These are phyloP conservation scores for Siphlonurus alternatus DNA, from an alignment of 2,888 invertebrate species.

Conservation along the genomic window DNA sequence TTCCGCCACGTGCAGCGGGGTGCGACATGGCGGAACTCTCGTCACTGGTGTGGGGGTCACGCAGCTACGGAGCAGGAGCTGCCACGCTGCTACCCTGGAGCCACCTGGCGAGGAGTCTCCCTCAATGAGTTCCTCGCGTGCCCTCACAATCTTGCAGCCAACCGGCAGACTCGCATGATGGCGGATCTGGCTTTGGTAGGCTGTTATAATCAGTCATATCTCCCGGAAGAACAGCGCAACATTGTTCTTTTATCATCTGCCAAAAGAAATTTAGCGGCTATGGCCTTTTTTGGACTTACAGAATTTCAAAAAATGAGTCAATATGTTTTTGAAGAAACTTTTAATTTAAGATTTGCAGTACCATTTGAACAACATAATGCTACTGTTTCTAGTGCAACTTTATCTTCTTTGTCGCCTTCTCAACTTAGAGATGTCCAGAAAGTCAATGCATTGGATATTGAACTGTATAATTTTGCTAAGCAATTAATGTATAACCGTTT, in stretches of 20 bases:
- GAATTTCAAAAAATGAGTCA: conserved; percentile 88
- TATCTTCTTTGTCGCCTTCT: conserved; percentile 54
- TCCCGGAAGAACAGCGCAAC: conserved; percentile 55
- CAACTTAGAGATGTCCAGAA: conserved; percentile 59
- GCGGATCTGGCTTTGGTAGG: conserved; percentile 88
- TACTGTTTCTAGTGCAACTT: conserved; percentile 68
- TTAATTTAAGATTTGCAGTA: conserved; percentile 75
- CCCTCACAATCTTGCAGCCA: conserved; percentile 84
- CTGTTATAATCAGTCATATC: conserved; percentile 78
- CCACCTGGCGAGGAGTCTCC: conserved; percentile 77
- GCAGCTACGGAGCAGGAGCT: conserved; percentile 66
- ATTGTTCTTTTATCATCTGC: conserved; percentile 85
- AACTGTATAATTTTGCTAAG: conserved; percentile 86
- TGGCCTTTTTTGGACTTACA: conserved; percentile 95
- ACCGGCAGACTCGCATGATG: conserved; percentile 95
- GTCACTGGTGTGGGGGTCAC: conserved; percentile 44
- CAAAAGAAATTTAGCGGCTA: conserved; percentile 80
- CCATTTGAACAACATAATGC: conserved; percentile 87
- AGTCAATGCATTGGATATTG: conserved; percentile 77
- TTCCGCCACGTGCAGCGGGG: conserved; percentile 93
- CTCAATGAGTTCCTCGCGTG: conserved; percentile 84
- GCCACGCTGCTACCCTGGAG: conserved; percentile 59
- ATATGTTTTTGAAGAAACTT: conserved; percentile 88
- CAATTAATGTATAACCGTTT: conserved; percentile 63
- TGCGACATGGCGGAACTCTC: conserved; percentile 81